A percentile compares a stretch with the other conserved stretches of the same genome.
Conservation (phyloP, 2,113 vertebrate genomes). For the Microcebus ravelobensis region DNA sequence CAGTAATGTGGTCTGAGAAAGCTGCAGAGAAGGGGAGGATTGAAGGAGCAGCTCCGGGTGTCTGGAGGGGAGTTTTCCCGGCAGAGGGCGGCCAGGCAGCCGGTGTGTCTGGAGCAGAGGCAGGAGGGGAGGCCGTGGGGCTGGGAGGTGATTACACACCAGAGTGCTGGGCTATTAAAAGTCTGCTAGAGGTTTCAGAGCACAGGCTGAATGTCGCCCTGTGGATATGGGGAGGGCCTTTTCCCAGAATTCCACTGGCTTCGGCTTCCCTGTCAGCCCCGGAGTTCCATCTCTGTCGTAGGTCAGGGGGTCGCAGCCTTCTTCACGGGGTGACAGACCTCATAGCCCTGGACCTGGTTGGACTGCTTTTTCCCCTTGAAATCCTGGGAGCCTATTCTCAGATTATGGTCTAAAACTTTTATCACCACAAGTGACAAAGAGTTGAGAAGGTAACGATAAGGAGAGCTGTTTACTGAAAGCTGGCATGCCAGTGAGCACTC, state of each 20-base stretch:
- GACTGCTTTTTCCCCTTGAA: not conserved
- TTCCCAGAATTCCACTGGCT: not conserved
- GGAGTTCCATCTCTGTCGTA: not conserved
- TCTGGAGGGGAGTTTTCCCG: not conserved
- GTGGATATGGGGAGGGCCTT: not conserved
- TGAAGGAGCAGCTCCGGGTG: not conserved
- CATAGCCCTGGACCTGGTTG: not conserved
- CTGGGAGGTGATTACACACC: not conserved
- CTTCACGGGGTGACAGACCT: not conserved
- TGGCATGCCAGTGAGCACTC: not conserved
- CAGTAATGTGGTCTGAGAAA: not conserved
- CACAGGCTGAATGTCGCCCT: no score
- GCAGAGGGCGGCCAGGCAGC: not conserved
- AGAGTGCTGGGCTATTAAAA: not conserved
- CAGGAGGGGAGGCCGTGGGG: not conserved
- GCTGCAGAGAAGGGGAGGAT: not conserved
- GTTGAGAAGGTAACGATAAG: not conserved
- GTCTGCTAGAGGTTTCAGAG: not conserved
- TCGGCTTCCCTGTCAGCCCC: not conserved
- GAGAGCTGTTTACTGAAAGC: not conserved
- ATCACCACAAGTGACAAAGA: not conserved
- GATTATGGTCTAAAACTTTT: not conserved
- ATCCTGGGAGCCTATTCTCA: not conserved
- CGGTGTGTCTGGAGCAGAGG: not conserved
- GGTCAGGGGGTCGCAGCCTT: not conserved